Conservation (phyloP, 1,140 invertebrate genomes). For the Drosophila persimilis region DNA sequence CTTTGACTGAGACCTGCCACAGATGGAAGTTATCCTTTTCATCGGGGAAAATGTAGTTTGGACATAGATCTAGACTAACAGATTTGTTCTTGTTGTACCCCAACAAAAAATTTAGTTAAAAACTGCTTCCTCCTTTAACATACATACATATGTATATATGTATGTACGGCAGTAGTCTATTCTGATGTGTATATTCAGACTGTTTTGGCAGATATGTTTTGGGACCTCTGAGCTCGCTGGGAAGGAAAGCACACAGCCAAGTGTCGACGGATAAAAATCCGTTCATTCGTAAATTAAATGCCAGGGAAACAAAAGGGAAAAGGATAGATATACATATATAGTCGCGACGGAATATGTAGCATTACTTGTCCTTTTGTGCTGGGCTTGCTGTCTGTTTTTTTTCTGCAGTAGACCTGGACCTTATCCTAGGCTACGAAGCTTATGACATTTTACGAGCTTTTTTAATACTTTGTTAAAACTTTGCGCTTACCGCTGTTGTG, state of each 20-base stretch:
- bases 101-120: too few species aligned
- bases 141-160: too few species aligned
- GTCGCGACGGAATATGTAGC: constrained; percentile 37
- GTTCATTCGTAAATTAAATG: background rate
- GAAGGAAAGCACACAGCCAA: constrained; percentile 5
- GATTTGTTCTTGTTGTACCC: too few species aligned
- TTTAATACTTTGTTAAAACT: constrained; percentile 68
- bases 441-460: constrained; percentile 70
- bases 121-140: too few species aligned
- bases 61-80: too few species aligned
- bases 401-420: constrained; percentile 37
- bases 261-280: too few species aligned
- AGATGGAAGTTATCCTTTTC: too few species aligned
- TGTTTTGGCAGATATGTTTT: too few species aligned
- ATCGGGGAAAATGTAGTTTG: too few species aligned
- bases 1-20: too few species aligned
- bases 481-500: constrained; percentile 14
- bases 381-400: constrained; percentile 1
- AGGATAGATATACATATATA: constrained; percentile 24
- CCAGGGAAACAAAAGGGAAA: background rate
- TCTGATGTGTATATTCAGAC: too few species aligned
- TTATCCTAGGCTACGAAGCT: constrained; percentile 64
- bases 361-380: constrained; percentile 41
- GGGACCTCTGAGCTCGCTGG: background rate
- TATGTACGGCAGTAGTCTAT: too few species aligned